These are phyloP conservation scores for Haplochromis burtoni DNA, from an alignment of 2,113 vertebrate species.

Conservation along the genomic window DNA sequence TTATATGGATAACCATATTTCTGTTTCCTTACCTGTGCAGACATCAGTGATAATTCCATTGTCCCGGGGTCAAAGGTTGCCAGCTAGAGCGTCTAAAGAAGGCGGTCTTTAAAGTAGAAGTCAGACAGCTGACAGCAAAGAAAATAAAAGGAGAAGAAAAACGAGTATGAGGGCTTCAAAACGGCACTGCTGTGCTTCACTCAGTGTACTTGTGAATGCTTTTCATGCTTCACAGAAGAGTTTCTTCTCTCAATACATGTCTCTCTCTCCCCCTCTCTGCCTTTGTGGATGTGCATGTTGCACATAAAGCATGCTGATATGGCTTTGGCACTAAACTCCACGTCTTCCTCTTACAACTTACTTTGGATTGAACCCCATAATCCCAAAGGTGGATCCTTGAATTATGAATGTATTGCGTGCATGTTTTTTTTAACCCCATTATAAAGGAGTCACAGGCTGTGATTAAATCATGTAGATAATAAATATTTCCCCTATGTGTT, in stretches of 20 bases:
- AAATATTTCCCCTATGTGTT: not conserved
- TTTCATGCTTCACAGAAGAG: slow-evolving; percentile 44
- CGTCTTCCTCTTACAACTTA: not conserved
- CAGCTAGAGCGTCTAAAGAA: not conserved
- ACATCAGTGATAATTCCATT: slow-evolving; percentile 61
- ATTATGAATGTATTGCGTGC: not conserved
- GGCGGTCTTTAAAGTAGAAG: not conserved
- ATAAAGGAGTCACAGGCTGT: not conserved
- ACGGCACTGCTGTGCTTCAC: not conserved
- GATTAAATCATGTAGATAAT: not conserved
- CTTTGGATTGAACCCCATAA: not conserved
- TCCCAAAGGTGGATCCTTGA: not conserved
- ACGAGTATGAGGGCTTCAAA: not conserved
- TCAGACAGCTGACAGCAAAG: not conserved
- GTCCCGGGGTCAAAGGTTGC: slow-evolving; percentile 2
- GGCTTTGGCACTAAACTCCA: not conserved
- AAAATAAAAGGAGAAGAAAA: not conserved
- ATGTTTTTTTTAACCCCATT: not conserved
- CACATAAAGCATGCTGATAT: slow-evolving; percentile 7
- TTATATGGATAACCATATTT: not conserved
- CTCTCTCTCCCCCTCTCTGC: not conserved
- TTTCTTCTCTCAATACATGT: slow-evolving; percentile 14
- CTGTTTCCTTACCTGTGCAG: slow-evolving; percentile 46
- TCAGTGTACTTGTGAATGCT: slow-evolving; percentile 2
- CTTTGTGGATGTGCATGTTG: not conserved